Percentiles rank a stretch among this genome's conserved stretches.
phyloP scores from a whole-genome alignment of 2,888 invertebrate species.

The Drosophila formosana region DNA sequence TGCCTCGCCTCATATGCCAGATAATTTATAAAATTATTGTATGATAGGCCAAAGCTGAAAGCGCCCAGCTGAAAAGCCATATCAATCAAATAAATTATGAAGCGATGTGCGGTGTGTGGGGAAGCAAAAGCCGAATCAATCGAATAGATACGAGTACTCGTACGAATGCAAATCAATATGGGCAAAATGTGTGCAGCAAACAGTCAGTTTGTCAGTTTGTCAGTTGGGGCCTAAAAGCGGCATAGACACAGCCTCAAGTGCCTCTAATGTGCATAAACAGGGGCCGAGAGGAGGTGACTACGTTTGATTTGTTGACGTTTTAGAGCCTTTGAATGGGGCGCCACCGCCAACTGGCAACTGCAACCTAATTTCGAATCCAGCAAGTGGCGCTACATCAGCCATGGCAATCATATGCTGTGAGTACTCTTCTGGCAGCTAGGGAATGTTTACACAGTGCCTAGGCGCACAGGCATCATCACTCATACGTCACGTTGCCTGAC shows the following conservation, averaged over 20 bases:
- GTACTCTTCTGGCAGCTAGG: conserved; percentile 16
- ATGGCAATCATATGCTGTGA: conserved; percentile 70
- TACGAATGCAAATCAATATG: conserved; percentile 65
- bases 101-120: conserved; percentile 10
- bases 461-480: conserved; percentile 73
- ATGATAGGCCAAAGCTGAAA: conserved; percentile 24
- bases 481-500: conserved; percentile 76
- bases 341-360: conserved; percentile 62
- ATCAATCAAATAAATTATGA: conserved; percentile 75
- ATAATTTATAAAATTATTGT: conserved; percentile 66
- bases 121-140: conserved; percentile 32
- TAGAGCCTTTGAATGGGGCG: conserved; percentile 60
- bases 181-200: conserved; percentile 40
- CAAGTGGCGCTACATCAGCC: conserved; percentile 68
- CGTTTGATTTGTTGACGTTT: conserved; percentile 65
- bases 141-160: conserved; percentile 17
- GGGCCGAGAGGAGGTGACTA: conserved; percentile 9
- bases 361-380: conserved; percentile 75
- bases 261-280: conserved; percentile 63
- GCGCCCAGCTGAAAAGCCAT: conserved; percentile 56
- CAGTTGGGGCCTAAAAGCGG: conserved; percentile 23
- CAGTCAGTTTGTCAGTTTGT: conserved; percentile 36
- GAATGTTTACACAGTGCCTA: conserved; percentile 49
- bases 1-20: conserved; percentile 40
- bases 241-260: conserved; percentile 62